Percentiles rank a stretch among this genome's conserved stretches.
Conservation (phyloP, 2,888 invertebrate species). For the Drosophila hamatofila region DNA sequence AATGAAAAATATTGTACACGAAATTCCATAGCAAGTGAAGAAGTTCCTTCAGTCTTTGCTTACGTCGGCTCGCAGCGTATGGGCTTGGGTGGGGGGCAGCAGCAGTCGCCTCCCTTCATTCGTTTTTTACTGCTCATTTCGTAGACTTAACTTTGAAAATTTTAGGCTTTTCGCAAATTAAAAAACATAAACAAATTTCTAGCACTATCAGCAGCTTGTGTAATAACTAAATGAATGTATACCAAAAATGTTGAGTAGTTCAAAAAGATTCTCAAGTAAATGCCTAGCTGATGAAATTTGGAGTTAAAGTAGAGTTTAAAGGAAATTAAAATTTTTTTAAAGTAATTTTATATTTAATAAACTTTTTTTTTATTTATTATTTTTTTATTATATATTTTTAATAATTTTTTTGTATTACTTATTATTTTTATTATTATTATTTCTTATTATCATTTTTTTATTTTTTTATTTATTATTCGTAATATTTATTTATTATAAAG, state of each 20-base stretch:
- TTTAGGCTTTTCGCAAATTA: conserved; percentile 12
- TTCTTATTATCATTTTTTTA: too few relatives aligned
- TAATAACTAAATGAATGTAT: conserved; percentile 11
- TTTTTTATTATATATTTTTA: too few relatives aligned
- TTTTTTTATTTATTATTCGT: too few relatives aligned
- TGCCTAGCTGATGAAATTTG: not conserved
- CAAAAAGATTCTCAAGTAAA: not conserved
- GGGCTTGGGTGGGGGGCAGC: conserved; percentile 17
- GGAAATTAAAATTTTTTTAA: too few relatives aligned
- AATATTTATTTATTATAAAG: too few relatives aligned
- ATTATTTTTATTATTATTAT: too few relatives aligned
- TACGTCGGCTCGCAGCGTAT: conserved; percentile 27
- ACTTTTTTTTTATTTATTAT: too few relatives aligned
- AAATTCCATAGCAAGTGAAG: not conserved
- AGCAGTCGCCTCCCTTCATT: conserved; percentile 34
- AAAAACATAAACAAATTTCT: conserved; percentile 22
- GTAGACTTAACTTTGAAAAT: not conserved
- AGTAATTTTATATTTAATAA: too few relatives aligned
- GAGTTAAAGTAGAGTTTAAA: too few relatives aligned
- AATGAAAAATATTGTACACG: not conserved
- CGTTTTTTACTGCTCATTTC: conserved; percentile 36
- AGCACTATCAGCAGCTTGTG: conserved; percentile 1
- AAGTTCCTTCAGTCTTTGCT: not conserved
- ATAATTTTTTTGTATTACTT: too few relatives aligned
- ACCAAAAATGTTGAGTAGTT: not conserved